Evolutionary conservation across 2,113 vertebrate species (phyloP), one percentile per base, ranked within the genome.

Genomic region (Electrona antarctica): DNA sequence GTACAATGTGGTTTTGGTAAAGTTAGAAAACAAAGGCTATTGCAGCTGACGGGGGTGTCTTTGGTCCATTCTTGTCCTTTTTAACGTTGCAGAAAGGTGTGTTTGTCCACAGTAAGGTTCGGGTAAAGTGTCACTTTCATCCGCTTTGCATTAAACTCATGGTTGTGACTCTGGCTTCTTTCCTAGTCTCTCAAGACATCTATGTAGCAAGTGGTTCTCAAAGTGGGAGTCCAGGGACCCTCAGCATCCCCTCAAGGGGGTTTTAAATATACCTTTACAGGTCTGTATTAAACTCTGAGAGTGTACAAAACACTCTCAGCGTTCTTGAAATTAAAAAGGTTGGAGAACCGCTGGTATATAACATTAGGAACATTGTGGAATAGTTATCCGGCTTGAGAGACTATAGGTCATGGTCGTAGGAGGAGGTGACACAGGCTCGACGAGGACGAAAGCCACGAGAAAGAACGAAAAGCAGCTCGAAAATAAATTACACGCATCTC

Each of bases 401-500:
- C 21, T 21, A 21, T 21, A 6, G 33, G 33, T 1, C 5, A 4
- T 41, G 33, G 33, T 41, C 33, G 5, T 1, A 3, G 33, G 3
- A 41, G 33, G 33, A 41, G 33, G 33, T 41, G 33, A 41, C 33
- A n/a, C n/a, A n/a, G n/a, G n/a, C n/a, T n/a, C n/a, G n/a, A n/a
- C n/a, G n/a, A n/a, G n/a, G n/a, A n/a, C 33, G 2, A 41, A 41
- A 41, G 33, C 33, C 33, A 41, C 33, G 33, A 41, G 33, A 41
- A 41, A 41, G 33, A 1, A 41, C 5, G 33, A 81, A 78, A 76
- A 91, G 89, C 91, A 91, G 88, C 89, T 85, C 88, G 84, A 87
- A 90, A 92, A 92, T 92, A 92, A 92, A 92, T 93, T 88, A 92
- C 68, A 85, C 71, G 85, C 75, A 84, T 90, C 72, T 89, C 78